Evolutionary conservation across 2,888 invertebrate species (phyloP).

Genomic region (Ophion slaviceki): DNA sequence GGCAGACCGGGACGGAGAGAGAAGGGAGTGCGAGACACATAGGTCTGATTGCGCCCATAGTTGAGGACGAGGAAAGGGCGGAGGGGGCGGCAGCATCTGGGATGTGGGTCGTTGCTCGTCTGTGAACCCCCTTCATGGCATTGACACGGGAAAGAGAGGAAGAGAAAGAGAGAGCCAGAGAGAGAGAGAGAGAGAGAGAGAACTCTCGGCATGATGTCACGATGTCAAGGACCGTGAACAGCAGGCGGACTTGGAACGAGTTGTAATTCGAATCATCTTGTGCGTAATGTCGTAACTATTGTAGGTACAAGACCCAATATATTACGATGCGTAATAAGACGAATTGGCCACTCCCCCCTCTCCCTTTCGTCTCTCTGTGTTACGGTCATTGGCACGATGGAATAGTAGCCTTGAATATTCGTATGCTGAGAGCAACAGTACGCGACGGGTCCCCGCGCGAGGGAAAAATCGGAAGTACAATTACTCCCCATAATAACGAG

Average conservation of each 20-base stretch:
- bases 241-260: conserved; percentile 50
- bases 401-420: conserved; percentile 62
- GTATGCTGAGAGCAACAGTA: background rate
- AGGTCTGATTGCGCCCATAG: conserved; percentile 55
- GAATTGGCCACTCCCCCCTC: conserved; percentile 34
- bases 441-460: conserved; percentile 63
- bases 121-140: conserved; percentile 63
- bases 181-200: conserved; percentile 25
- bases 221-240: conserved; percentile 67
- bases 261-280: conserved; percentile 57
- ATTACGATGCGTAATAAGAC: conserved; percentile 53
- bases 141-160: conserved; percentile 50
- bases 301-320: conserved; percentile 27
- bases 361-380: background rate
- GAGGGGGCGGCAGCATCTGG: conserved; percentile 54
- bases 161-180: conserved; percentile 3
- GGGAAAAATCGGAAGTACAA: conserved; percentile 63
- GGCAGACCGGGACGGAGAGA: background rate
- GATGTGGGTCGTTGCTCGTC: conserved; percentile 67
- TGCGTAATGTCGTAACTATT: conserved; percentile 38
- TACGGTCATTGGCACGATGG: conserved; percentile 61
- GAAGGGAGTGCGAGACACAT: conserved; percentile 25
- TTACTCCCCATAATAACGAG: conserved; percentile 54
- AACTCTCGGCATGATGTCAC: conserved; percentile 63
- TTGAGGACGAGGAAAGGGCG: conserved; percentile 8